Base-by-base conservation (phyloP, 1,140 invertebrate genomes). In the Aplysia californica region DNA sequence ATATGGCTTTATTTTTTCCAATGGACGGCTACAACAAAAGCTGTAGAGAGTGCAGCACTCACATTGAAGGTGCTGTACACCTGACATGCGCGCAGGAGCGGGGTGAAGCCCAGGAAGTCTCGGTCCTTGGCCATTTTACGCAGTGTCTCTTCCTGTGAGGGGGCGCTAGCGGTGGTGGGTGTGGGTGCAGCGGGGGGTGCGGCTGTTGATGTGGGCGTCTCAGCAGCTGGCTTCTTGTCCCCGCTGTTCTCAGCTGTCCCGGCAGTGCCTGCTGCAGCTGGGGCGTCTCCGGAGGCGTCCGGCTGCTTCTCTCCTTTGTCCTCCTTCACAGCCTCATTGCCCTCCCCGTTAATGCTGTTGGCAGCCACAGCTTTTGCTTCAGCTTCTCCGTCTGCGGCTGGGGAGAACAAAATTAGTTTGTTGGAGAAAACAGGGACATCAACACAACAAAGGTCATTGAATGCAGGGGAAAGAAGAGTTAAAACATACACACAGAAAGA, bases 31-130 rank as follows among this genome's bases (percentile, higher is more conserved):
- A n/a, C n/a, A n/a, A n/a, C n/a, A n/a, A n/a, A n/a, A n/a, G n/a
- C n/a, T n/a, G n/a, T n/a, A n/a, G n/a, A n/a, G n/a, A n/a, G n/a
- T n/a, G n/a, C n/a, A n/a, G n/a, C n/a, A n/a, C n/a, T 80, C 79
- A 90, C 89, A 71, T 83, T 77, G 38, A 77, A 83, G 15, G 76
- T 71, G 10, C 73, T 81, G 73, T 89, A 87, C 23, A 77, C 75
- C 58, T 81, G 77, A 66, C 88, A 85, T 29, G 89, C 87, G 59
- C 83, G 72, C 1, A 90, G 76, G 10, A 90, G 73, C 26, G 89
- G 88, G 3, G 88, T 90, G 68, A 85, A 87, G 31, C 89, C 88
- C 59, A 86, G 74, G 66, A 89, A 77, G 74, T 89, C 87, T 4
- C 85, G 81, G 39, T 86, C 87, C 44, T 84, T 83, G 1, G 84